phyloP scores from a whole-genome alignment of 2,888 invertebrate genomes.

The Chydorus sphaericus region DNA sequence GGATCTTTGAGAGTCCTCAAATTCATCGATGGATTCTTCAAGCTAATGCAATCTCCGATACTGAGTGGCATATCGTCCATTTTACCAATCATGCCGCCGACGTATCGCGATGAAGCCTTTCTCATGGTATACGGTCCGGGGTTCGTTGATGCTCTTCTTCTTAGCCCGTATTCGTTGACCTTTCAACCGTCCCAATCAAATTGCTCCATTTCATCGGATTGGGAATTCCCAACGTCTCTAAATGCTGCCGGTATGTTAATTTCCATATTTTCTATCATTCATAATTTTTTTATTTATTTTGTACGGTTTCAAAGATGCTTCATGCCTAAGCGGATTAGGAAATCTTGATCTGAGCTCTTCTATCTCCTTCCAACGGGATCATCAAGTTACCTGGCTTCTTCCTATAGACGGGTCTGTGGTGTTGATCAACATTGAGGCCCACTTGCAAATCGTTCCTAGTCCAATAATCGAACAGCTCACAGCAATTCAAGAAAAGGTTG shows the following conservation, averaged over 20 bases:
- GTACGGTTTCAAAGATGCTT: neutral
- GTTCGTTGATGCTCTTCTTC: neutral
- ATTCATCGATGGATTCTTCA: neutral
- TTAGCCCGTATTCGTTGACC: neutral
- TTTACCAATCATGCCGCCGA: neutral
- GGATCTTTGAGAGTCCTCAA: neutral
- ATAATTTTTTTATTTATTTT: neutral
- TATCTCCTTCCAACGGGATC: neutral
- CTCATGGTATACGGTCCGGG: neutral
- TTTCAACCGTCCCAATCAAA: neutral
- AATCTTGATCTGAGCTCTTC: neutral
- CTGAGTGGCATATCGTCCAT: neutral
- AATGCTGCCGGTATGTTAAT: neutral
- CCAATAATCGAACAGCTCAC: neutral
- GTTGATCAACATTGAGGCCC: neutral
- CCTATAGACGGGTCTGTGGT: neutral
- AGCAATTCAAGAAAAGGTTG: neutral
- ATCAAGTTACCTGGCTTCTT: neutral
- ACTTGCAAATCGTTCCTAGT: neutral
- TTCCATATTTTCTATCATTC: neutral
- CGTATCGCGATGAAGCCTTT: neutral
- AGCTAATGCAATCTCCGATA: neutral
- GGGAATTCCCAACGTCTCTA: neutral
- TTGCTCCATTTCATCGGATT: neutral
- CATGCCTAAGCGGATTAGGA: neutral